Evolutionary conservation across 1,140 invertebrate species (phyloP).

Genomic region (Nomia melanderi): DNA sequence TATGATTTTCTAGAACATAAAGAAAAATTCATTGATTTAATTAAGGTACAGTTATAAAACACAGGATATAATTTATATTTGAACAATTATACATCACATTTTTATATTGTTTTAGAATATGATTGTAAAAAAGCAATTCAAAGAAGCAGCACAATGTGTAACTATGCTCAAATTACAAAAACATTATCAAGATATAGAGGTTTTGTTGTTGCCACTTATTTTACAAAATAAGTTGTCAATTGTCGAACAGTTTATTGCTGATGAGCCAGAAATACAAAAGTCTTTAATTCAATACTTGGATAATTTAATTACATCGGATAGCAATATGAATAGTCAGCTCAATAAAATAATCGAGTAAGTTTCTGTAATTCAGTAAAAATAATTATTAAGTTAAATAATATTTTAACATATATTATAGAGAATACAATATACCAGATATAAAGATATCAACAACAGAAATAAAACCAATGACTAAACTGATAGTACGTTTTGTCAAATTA

Average conservation of each 20-base stretch:
- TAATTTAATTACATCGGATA: conserved; percentile 79
- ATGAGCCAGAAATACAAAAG: conserved; percentile 82
- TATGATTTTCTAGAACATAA: conserved; percentile 82
- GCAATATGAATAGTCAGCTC: conserved; percentile 73
- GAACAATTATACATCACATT: conserved; percentile 11
- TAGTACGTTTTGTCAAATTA: conserved; percentile 83
- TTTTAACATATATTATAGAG: conserved; percentile 64
- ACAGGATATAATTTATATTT: neutral
- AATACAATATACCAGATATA: conserved; percentile 82
- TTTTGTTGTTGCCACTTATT: conserved; percentile 86
- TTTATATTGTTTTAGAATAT: conserved; percentile 73
- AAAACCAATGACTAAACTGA: conserved; percentile 84
- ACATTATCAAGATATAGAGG: conserved; percentile 83
- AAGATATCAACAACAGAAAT: conserved; percentile 82
- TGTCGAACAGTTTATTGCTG: conserved; percentile 85
- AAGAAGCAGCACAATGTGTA: conserved; percentile 86
- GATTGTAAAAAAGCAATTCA: conserved; percentile 82
- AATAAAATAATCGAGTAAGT: conserved; percentile 77
- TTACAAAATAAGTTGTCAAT: conserved; percentile 87
- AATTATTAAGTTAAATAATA: neutral
- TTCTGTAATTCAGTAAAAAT: neutral
- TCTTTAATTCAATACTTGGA: conserved; percentile 85
- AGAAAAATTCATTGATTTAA: conserved; percentile 80
- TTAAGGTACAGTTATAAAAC: conserved; percentile 70
- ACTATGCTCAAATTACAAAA: conserved; percentile 84